Conservation (phyloP, 1,140 invertebrate species). For the Drosophila sp. region DNA sequence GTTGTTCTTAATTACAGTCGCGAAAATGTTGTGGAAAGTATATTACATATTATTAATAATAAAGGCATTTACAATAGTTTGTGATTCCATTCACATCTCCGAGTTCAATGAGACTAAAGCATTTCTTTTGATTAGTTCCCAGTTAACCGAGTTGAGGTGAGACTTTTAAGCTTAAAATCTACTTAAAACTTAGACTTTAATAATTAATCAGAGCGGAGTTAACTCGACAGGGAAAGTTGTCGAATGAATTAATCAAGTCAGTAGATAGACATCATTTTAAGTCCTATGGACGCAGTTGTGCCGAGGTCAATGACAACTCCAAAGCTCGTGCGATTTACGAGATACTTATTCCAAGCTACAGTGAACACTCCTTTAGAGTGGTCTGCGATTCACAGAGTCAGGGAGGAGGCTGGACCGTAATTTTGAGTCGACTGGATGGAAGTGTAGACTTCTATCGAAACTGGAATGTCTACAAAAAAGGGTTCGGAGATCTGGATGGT, state of each 20-base stretch:
- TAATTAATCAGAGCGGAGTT: background rate
- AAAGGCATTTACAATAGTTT: background rate
- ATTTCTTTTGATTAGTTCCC: background rate
- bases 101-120: background rate
- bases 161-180: background rate
- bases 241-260: too few species aligned
- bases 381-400: background rate
- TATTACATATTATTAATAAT: background rate
- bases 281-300: background rate
- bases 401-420: background rate
- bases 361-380: background rate
- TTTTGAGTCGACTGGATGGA: background rate
- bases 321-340: background rate
- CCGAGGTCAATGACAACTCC: background rate
- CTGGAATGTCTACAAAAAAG: background rate
- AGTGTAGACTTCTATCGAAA: background rate
- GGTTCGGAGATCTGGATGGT: background rate
- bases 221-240: background rate
- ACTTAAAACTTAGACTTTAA: background rate
- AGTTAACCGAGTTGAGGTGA: background rate
- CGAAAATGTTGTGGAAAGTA: background rate
- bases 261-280: background rate
- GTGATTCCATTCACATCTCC: background rate
- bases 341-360: background rate
- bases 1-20: background rate